Conservation (phyloP, 2,113 vertebrate genomes). For the Myotis davidii region DNA sequence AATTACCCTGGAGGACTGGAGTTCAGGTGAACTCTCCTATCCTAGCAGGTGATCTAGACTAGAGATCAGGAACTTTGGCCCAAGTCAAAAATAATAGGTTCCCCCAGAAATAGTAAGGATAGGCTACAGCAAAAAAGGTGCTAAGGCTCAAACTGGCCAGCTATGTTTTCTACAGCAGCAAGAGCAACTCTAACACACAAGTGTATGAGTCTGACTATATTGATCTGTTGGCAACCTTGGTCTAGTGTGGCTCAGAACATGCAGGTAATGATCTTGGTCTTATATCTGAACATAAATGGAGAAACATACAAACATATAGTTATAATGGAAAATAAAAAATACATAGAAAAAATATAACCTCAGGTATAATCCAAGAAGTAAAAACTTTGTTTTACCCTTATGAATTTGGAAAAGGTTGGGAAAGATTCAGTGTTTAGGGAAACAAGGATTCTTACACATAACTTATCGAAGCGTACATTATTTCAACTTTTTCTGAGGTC, state of each 20-base stretch:
- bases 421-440: not conserved
- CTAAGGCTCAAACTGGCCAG: not conserved
- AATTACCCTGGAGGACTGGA: not conserved
- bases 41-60: not conserved
- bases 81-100: not conserved
- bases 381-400: not conserved
- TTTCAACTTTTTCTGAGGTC: not conserved
- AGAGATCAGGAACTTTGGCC: not conserved
- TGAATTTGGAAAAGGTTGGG: not conserved
- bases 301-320: not conserved
- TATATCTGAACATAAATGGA: not conserved
- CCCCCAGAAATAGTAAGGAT: not conserved
- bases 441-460: not conserved
- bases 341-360: not conserved
- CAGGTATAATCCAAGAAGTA: not conserved
- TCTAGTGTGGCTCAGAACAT: not conserved
- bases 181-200: not conserved
- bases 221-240: not conserved
- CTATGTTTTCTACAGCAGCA: not conserved
- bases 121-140: not conserved
- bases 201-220: not conserved
- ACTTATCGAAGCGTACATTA: not conserved
- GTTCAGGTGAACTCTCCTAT: not conserved
- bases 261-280: not conserved
- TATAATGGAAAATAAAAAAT: not conserved